These are phyloP conservation scores for Drosophila sechellia DNA, from an alignment of 1,140 invertebrate genomes.

Conservation along the genomic window DNA sequence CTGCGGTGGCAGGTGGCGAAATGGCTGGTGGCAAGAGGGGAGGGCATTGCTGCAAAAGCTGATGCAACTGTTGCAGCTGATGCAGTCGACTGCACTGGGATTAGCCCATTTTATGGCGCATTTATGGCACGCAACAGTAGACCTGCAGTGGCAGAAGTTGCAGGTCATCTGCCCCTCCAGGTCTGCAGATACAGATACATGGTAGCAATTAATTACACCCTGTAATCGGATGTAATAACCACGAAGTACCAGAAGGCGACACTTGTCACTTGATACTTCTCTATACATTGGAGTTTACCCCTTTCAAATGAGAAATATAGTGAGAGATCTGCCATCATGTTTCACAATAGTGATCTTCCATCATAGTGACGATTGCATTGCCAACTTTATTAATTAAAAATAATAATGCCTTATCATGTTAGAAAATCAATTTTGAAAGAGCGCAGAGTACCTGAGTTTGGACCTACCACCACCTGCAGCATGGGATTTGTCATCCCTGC, in stretches of 20 bases:
- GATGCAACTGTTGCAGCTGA: conserved; percentile 63
- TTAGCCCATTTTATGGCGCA: conserved; percentile 65
- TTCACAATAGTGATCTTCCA: no score
- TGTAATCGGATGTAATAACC: not conserved
- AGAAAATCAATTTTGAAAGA: not conserved
- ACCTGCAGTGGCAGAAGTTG: conserved; percentile 11
- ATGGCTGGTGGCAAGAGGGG: not conserved
- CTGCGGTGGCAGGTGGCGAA: conserved; percentile 10
- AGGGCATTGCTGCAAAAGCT: conserved; percentile 57
- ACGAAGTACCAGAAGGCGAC: not conserved
- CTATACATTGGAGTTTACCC: no score
- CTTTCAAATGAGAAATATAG: no score
- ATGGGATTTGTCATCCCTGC: not conserved
- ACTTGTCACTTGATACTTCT: not conserved
- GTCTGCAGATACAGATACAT: not conserved
- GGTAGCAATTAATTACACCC: not conserved
- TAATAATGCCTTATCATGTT: not conserved
- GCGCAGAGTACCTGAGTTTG: not conserved
- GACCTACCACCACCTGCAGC: conserved; percentile 2
- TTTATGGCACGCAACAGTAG: conserved; percentile 68
- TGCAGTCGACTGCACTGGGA: conserved; percentile 42
- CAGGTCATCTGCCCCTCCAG: conserved; percentile 10
- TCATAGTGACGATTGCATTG: no score
- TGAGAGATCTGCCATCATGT: no score
- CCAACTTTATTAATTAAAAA: no score